A percentile compares a stretch with the other conserved stretches of the same genome.
phyloP scores from a whole-genome alignment of 2,888 invertebrate species.

The Conomelus anceps region DNA sequence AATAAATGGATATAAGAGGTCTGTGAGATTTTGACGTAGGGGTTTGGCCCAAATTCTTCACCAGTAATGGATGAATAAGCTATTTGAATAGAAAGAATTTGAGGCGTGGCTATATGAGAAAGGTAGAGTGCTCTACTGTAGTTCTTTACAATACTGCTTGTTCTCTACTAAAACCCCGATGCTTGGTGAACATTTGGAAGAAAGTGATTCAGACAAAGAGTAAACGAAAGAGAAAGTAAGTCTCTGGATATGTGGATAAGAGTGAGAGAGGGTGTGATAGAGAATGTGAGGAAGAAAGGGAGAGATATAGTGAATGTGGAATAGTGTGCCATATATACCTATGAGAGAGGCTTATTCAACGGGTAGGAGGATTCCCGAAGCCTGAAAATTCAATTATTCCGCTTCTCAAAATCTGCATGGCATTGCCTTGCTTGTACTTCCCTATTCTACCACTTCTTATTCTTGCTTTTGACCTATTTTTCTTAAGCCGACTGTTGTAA shows the following conservation, averaged over 20 bases:
- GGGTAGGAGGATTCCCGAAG: not conserved
- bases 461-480: not conserved
- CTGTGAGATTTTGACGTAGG: too few species aligned
- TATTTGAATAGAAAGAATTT: too few species aligned
- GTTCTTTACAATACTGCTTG: too few species aligned
- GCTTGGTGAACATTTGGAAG: not conserved
- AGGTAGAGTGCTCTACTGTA: too few species aligned
- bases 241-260: not conserved
- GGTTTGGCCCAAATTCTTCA: too few species aligned
- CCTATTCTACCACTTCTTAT: not conserved
- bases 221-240: not conserved
- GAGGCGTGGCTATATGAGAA: too few species aligned
- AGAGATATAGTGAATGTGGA: not conserved
- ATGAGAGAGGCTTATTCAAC: not conserved
- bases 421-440: not conserved
- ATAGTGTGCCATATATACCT: too few species aligned
- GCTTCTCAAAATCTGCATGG: not conserved
- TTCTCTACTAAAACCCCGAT: too few species aligned
- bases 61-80: too few species aligned
- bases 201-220: not conserved
- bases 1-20: too few species aligned
- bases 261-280: not conserved
- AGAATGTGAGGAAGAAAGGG: not conserved
- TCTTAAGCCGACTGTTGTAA: not conserved
- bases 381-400: not conserved